Percentiles rank a stretch among this genome's conserved stretches.
These are phyloP conservation scores for Xiphorhynchus elegans DNA, from an alignment of 2,113 vertebrate species.

Conservation along the genomic window DNA sequence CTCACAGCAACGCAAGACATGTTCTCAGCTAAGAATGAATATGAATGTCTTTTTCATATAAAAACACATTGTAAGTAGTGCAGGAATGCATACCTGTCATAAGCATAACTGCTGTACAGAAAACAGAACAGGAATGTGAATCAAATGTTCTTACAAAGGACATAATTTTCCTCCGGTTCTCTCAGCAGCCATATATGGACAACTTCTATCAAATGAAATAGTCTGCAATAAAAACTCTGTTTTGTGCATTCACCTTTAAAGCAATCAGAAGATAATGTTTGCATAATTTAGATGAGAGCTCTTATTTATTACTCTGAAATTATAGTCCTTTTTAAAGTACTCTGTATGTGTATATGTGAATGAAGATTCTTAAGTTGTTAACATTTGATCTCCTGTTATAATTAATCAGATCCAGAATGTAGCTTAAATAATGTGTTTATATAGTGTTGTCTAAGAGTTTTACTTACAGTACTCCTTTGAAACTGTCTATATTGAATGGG, in stretches of 20 bases:
- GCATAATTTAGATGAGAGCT: constrained; percentile 41
- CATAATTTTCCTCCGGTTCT: constrained; percentile 33
- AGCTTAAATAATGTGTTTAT: constrained; percentile 57
- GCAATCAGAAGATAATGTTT: constrained; percentile 14
- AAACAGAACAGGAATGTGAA: constrained; percentile 63
- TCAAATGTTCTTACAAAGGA: constrained; percentile 42
- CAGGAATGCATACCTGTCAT: constrained; percentile 59
- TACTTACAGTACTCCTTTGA: constrained; percentile 23
- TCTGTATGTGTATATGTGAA: constrained; percentile 22
- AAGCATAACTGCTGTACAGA: constrained; percentile 51
- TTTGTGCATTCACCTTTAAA: constrained; percentile 28
- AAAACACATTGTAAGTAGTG: neutral
- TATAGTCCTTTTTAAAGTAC: constrained; percentile 53
- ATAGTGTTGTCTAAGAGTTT: constrained; percentile 4
- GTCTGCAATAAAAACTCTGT: constrained; percentile 38
- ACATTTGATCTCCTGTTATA: constrained; percentile 71
- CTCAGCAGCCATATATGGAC: constrained; percentile 63
- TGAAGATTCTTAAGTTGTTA: constrained; percentile 69
- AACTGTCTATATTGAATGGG: neutral
- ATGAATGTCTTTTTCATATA: constrained; percentile 49
- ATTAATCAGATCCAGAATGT: constrained; percentile 67
- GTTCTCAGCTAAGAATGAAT: constrained; percentile 10
- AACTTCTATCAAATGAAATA: constrained; percentile 49
- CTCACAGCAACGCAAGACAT: neutral
- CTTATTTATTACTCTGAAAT: constrained; percentile 64